A percentile compares a stretch with the other conserved stretches of the same genome.
Evolutionary conservation across 2,797 vertebrate species (phyloP).

Genomic region (Hyperoplus lanceolatus): DNA sequence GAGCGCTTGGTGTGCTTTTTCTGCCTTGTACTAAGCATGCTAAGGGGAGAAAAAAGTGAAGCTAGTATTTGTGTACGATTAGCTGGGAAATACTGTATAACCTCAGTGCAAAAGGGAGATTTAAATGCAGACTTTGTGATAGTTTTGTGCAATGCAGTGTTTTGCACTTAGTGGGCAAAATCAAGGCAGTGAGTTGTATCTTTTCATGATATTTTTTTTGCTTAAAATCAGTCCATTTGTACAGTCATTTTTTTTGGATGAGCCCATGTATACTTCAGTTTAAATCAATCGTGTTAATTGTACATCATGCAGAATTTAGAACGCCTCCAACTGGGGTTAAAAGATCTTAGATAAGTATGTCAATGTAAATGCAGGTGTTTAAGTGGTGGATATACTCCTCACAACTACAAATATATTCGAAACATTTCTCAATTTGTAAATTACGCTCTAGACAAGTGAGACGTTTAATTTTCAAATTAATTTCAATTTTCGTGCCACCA

Average conservation of each 20-base stretch:
- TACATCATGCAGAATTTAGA: neutral
- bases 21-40: slow-evolving; percentile 43
- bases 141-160: slow-evolving; percentile 6
- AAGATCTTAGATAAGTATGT: slow-evolving; percentile 1
- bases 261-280: neutral
- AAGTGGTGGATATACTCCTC: neutral
- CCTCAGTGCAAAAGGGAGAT: neutral
- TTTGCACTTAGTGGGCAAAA: neutral
- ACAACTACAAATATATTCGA: neutral
- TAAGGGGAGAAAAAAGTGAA: slow-evolving; percentile 13
- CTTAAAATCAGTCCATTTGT: neutral
- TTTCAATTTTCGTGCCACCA: slow-evolving; percentile 23
- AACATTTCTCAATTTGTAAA: neutral
- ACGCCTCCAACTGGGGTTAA: neutral
- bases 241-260: neutral
- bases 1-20: slow-evolving; percentile 46
- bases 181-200: neutral
- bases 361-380: neutral
- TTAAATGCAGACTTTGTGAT: slow-evolving; percentile 8
- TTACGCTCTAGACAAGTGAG: slow-evolving; percentile 20
- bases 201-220: slow-evolving; percentile 4
- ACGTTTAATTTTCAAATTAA: slow-evolving; percentile 37
- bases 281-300: neutral
- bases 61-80: slow-evolving; percentile 33
- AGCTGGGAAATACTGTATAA: slow-evolving; percentile 56